phyloP scores from a whole-genome alignment of 2,797 vertebrate genomes.

The Cephalopachus bancanus region DNA sequence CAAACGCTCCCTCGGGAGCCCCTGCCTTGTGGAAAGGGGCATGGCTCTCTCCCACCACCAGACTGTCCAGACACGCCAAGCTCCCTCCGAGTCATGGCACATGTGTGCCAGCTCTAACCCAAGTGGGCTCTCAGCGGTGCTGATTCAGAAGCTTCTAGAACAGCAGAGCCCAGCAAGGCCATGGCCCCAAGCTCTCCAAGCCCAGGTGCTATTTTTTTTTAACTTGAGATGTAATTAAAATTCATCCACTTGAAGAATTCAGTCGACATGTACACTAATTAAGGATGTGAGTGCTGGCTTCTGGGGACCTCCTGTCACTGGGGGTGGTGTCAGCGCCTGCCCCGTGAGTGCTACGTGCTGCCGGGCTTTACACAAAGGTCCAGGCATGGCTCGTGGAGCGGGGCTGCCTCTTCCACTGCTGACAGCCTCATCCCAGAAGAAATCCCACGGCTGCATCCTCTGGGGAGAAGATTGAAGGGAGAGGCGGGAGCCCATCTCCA shows the following conservation, averaged over 20 bases:
- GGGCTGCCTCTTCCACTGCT: accelerated
- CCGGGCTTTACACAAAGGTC: background rate
- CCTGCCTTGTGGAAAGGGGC: too few species aligned
- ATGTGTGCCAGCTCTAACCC: background rate
- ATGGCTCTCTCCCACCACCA: accelerated
- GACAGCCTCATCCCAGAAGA: background rate
- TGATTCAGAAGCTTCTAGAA: background rate
- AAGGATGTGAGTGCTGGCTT: slow-evolving; percentile 68
- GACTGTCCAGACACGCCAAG: background rate
- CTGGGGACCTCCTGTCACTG: slow-evolving; percentile 68
- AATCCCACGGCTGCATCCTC: background rate
- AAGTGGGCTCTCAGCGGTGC: accelerated
- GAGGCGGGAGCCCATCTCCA: background rate
- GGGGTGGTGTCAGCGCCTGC: background rate
- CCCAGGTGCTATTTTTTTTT: background rate
- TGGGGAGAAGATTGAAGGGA: too few species aligned
- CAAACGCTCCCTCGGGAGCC: too few species aligned
- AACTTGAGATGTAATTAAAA: slow-evolving; percentile 83
- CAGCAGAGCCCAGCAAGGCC: slow-evolving; percentile 12
- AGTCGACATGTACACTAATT: slow-evolving; percentile 69
- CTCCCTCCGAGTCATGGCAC: accelerated
- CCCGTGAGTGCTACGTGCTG: background rate
- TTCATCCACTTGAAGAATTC: slow-evolving; percentile 73
- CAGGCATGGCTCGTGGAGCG: accelerated
- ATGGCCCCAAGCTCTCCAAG: slow-evolving; percentile 47